A percentile compares a stretch with the other conserved stretches of the same genome.
Evolutionary conservation across 1,140 invertebrate species (phyloP).

Genomic region (Drosophila arizonae): DNA sequence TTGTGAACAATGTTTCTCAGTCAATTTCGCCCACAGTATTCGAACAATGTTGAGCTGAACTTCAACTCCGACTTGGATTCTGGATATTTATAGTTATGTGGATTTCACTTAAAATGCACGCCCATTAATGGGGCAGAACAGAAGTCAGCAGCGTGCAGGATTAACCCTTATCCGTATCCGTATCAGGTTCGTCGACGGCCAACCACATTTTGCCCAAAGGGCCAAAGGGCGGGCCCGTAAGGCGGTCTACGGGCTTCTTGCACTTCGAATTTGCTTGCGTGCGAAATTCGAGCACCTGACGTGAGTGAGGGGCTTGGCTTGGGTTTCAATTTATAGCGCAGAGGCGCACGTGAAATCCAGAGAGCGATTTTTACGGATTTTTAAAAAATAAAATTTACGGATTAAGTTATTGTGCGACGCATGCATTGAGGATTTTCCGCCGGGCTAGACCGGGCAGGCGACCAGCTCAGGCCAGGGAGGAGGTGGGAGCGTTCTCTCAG

Average conservation of each 20-base stretch:
- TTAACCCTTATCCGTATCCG: neutral
- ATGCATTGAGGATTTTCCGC: slow-evolving; percentile 30
- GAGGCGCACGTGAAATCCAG: slow-evolving; percentile 62
- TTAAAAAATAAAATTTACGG: slow-evolving; percentile 81
- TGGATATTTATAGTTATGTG: slow-evolving; percentile 6
- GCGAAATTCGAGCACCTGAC: slow-evolving; percentile 31
- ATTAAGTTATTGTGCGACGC: slow-evolving; percentile 79
- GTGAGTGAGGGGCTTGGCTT: slow-evolving; percentile 40
- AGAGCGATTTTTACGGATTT: slow-evolving; percentile 77
- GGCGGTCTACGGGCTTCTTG: neutral
- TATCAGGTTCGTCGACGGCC: neutral
- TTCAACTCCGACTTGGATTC: neutral
- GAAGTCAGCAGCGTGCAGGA: slow-evolving; percentile 22
- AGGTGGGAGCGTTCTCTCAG: slow-evolving; percentile 50
- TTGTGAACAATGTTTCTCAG: too few species aligned
- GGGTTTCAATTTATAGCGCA: slow-evolving; percentile 73
- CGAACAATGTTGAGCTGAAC: neutral
- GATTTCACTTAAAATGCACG: slow-evolving; percentile 44
- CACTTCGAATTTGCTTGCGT: slow-evolving; percentile 12
- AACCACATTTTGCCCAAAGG: too few species aligned
- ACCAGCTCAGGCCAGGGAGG: neutral
- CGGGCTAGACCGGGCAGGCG: slow-evolving; percentile 28
- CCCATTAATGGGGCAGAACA: slow-evolving; percentile 57
- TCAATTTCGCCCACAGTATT: neutral
- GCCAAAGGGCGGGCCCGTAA: neutral